Evolutionary conservation across 2,888 invertebrate genomes (phyloP), one percentile per base, ranked within the genome.

Genomic region (Itoplectis maculator): DNA sequence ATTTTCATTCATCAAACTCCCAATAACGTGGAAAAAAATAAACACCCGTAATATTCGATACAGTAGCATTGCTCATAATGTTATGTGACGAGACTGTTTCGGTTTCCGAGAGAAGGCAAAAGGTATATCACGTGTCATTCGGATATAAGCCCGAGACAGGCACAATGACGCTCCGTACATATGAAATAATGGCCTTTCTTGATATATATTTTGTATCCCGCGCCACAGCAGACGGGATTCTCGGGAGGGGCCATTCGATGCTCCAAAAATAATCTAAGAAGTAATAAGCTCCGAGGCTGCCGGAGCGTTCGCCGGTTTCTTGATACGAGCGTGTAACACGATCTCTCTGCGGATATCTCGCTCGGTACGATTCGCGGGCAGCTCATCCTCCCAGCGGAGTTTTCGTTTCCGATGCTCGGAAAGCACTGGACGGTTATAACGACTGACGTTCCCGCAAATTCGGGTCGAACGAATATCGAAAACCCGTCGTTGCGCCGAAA

Each of bases 111-210:
- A 42, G 42, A n/a, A n/a, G n/a, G n/a, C n/a, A n/a, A n/a, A n/a
- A n/a, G n/a, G n/a, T n/a, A n/a, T 42, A 42, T 63, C 40, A 11
- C 42, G 63, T 20, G 42, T 7, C 20, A 42, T n/a, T 49, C 9
- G 42, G 56, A n/a, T n/a, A n/a, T 45, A 75, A 75, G 29, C 47
- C 75, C 69, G 86, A 78, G 85, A 74, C 86, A 85, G 85, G 86
- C 81, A 86, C 86, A 68, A 82, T 73, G 85, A n/a, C 86, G 88
- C 86, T 86, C 84, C 84, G 83, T 81, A 72, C 20, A 13, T 35
- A 56, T 83, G 79, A 42, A 68, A 78, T 78, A n/a, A n/a, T n/a
- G n/a, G n/a, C n/a, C n/a, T n/a, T n/a, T n/a, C n/a, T n/a, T n/a
- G n/a, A n/a, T n/a, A n/a, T n/a, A n/a, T n/a, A n/a, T n/a, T n/a